Evolutionary conservation across 1,140 invertebrate genomes (phyloP), one percentile per base, ranked within the genome.

Genomic region (Campoletis sonorensis): DNA sequence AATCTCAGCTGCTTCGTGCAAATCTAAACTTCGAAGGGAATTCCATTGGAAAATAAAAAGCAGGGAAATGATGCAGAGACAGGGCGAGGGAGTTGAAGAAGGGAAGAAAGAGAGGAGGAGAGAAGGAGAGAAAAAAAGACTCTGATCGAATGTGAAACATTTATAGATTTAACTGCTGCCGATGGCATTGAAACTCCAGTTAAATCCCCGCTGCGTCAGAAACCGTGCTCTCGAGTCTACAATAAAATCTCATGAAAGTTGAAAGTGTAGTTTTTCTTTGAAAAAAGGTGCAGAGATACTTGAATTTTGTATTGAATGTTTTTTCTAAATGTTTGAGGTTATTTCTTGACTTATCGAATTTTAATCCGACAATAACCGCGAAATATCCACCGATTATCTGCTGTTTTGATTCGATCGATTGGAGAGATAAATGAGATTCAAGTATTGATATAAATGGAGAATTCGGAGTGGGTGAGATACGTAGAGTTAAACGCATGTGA

Each of bases 101-200:
- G 26, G 4, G 3, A 23, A 58, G 11, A 23, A n/a, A 58, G 18
- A 58, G 16, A 7, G 18, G 21, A 58, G 16, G 18, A n/a, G 64
- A 15, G 77, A 67, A 27, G 15, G 40, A 45, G 40, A 45, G 13
- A 8, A 30, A 16, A 10, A 68, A 27, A 27, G 30, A 16, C 1
- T 45, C 40, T 45, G 18, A 68, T 68, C 30, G 5, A 16, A 33
- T 33, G 30, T 4, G 7, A 45, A n/a, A 71, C 16, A 5, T 40
- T 37, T 21, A 58, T 23, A 58, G 68, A 27, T 71, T 71, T 37
- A 18, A 16, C 33, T 27, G 27, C 33, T 71, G 8, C 40, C 0
- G 71, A 49, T 77, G 64, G 61, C 51, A 37, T 23, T 82, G 85
- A 84, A 88, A 88, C 85, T 87, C 85, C 82, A 86, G 88, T 87